Percentiles rank a stretch among this genome's conserved stretches.
phyloP scores from a whole-genome alignment of 2,113 vertebrate species.

The Sander lucioperca region DNA sequence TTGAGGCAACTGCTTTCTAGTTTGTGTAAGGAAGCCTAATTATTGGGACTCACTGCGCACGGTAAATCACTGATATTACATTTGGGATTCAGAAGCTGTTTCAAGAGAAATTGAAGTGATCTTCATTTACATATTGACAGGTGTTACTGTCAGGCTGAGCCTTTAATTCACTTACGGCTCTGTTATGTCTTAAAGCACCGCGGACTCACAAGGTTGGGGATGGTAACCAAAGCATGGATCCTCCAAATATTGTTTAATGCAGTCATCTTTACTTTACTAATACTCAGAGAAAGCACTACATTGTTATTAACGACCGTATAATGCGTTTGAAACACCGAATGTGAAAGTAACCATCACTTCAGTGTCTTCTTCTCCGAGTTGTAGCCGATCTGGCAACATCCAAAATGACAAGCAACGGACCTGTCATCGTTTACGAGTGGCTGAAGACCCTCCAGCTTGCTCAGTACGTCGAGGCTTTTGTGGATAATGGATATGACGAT shows the following conservation, averaged over 20 bases:
- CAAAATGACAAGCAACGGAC: constrained; percentile 88
- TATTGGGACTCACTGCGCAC: constrained; percentile 21
- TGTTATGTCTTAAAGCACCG: neutral
- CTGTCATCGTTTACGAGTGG: constrained; percentile 97
- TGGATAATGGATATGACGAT: constrained; percentile 98
- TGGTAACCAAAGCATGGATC: constrained; percentile 28
- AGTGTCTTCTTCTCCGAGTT: constrained; percentile 45
- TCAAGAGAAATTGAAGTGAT: constrained; percentile 41
- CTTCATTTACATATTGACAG: constrained; percentile 57
- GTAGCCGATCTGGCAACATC: constrained; percentile 50
- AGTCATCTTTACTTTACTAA: neutral
- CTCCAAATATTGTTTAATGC: constrained; percentile 20
- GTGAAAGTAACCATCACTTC: constrained; percentile 61
- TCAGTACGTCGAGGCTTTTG: constrained; percentile 95
- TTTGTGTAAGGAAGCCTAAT: constrained; percentile 12
- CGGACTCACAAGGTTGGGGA: neutral
- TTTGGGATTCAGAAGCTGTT: constrained; percentile 32
- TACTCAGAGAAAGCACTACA: neutral
- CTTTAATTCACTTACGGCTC: neutral
- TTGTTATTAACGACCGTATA: constrained; percentile 20
- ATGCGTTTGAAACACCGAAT: constrained; percentile 61
- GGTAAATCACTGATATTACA: constrained; percentile 10
- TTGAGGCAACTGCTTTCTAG: constrained; percentile 9
- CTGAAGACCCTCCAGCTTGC: constrained; percentile 93
- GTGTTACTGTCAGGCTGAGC: constrained; percentile 46